Evolutionary conservation across 2,797 vertebrate species (phyloP), one percentile per base, ranked within the genome.

Genomic region (Megaceryle alcyon): DNA sequence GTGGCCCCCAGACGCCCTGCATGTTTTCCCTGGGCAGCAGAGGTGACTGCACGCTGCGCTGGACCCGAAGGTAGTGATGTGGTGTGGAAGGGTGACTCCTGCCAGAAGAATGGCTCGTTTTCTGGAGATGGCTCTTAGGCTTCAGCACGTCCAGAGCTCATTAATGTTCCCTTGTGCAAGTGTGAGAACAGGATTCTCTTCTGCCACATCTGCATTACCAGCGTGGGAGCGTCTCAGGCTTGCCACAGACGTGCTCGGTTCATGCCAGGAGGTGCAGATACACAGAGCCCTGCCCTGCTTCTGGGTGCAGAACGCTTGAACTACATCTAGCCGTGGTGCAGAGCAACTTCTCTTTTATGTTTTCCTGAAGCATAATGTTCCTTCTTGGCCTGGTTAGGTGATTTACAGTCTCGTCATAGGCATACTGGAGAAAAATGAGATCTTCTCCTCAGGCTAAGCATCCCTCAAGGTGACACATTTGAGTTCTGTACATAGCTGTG

Each of bases 141-240:
- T n/a, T 39, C 37, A 46, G 41, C 17, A 12, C 1, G 0, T 8
- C 44, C n/a, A 6, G 35, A 46, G 17, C 57, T 53, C 6, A 0
- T 15, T n/a, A n/a, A 5, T 7, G 29, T n/a, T 69, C 35, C 35
- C n/a, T 21, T 22, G 23, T 61, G 4, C 7, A 26, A 7, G 16
- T 25, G 20, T 28, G 39, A 43, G 69, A 51, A 15, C 37, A 48
- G 49, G 68, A 51, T 7, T 69, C 16, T 76, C 44, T 64, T 41
- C 60, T 66, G 57, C 33, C 20, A 12, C 44, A 11, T 60, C 51
- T 54, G 7, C 10, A 3, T 25, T 35, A 10, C 43, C 44, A 28
- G 22, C 33, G 28, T 23, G 21, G 3, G 31, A 70, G 46, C 1
- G 1, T 56, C 53, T 63, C 26, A 6, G 29, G 44, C 37, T 57